A percentile compares a stretch with the other conserved stretches of the same genome.
phyloP scores from a whole-genome alignment of 2,888 invertebrate species.

The Elysia crispata region DNA sequence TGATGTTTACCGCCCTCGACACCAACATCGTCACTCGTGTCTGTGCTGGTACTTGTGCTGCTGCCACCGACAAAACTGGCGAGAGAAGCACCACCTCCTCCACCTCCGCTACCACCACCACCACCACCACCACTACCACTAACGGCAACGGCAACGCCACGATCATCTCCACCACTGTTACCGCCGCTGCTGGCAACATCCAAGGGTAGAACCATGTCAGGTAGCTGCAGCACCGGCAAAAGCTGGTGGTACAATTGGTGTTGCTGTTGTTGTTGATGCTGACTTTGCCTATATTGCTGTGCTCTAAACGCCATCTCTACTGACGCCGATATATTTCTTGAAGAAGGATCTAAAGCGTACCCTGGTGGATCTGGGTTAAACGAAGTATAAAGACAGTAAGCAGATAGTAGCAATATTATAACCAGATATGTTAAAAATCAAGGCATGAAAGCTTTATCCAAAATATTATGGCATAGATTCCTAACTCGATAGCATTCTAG shows the following conservation, averaged over 20 bases:
- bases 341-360: conserved; percentile 34
- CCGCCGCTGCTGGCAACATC: background rate
- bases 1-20: background rate
- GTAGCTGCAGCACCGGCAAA: background rate
- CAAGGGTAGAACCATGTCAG: too few relatives aligned
- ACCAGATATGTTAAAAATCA: too few relatives aligned
- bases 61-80: background rate
- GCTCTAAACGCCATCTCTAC: conserved; percentile 41
- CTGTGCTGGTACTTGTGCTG: conserved; percentile 38
- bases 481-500: too few relatives aligned
- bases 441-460: too few relatives aligned
- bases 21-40: conserved; percentile 25
- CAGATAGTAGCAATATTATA: background rate
- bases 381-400: background rate
- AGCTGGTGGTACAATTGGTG: background rate
- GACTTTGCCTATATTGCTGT: conserved; percentile 2
- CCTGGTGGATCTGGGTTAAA: conserved; percentile 42
- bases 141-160: too few relatives aligned
- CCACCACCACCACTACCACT: too few relatives aligned
- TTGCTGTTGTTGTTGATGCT: background rate
- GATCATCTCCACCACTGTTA: background rate
- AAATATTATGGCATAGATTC: too few relatives aligned
- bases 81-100: too few relatives aligned
- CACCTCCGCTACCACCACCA: too few relatives aligned
- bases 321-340: conserved; percentile 48